phyloP scores from a whole-genome alignment of 2,797 vertebrate species.

The Gallinago solitaria region DNA sequence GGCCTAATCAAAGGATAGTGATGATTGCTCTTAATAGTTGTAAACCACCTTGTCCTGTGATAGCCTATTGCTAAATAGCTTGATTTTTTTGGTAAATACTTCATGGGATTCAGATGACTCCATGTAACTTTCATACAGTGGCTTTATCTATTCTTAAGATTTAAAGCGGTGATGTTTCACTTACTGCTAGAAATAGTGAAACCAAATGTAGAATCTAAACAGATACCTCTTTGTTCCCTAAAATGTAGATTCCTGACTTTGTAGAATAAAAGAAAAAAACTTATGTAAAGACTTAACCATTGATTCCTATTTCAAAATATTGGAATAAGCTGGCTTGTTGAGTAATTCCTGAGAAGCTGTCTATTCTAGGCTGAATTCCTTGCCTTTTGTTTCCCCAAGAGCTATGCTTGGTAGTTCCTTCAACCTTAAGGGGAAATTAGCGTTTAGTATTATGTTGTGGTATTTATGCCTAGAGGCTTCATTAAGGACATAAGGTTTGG shows the following conservation, averaged over 20 bases:
- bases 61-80: not conserved
- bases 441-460: not conserved
- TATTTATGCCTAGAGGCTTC: slow-evolving; percentile 14
- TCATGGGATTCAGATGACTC: not conserved
- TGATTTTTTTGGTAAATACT: not conserved
- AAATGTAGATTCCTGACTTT: not conserved
- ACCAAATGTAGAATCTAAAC: not conserved
- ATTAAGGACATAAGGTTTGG: not conserved
- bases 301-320: not conserved
- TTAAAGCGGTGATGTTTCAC: not conserved
- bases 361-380: not conserved
- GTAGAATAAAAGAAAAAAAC: not conserved
- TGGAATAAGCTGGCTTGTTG: not conserved
- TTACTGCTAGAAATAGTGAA: not conserved
- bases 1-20: not conserved
- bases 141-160: not conserved
- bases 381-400: not conserved
- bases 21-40: not conserved
- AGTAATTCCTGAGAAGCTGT: not conserved
- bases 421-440: not conserved
- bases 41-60: not conserved
- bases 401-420: not conserved
- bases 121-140: not conserved
- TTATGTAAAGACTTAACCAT: not conserved
- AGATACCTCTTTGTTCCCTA: not conserved